Evolutionary conservation across 2,797 vertebrate species (phyloP), one percentile per base, ranked within the genome.

Genomic region (Acropternis orthonyx): DNA sequence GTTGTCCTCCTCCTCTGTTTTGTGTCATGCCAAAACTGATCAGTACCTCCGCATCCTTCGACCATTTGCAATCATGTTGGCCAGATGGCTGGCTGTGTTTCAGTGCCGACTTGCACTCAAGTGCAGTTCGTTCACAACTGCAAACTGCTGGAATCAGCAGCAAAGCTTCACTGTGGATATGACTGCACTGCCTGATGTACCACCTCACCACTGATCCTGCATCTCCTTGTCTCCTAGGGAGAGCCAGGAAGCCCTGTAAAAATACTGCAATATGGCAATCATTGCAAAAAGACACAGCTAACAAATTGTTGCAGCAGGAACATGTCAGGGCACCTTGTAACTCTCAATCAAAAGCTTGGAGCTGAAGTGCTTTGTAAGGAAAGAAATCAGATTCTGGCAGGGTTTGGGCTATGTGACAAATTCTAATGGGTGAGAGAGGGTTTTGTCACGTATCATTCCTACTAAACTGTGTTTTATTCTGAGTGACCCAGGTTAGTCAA

Each of bases 71-170:
- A 9, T 78, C 39, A 6, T 4, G 5, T 9, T 46, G 62, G 58
- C 79, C 92, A 92, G 88, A 69, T 88, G 95, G 89, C 59, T 32
- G 76, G n/a, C n/a, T 62, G 49, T 17, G 66, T 54, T 86, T 66
- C 32, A 43, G 79, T 3, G 73, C 62, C 6, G 23, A 20, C 20
- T 58, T 32, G 79, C 65, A 6, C 41, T 77, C 65, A 23, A 67
- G 46, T 43, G 62, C 73, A 75, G 34, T 4, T 89, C 8, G 0
- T 43, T 71, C 14, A 0, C 2, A 5, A 28, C 39, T 59, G 52
- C 73, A 86, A 43, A 59, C 67, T 86, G 52, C 76, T 88, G 79
- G 73, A 85, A 75, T 68, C 73, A 43, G 85, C 89, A 90, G 71
- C 87, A 80, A 49, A 71, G 37, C 85, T 85, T 36, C 0, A 0